Evolutionary conservation across 2,888 invertebrate species (phyloP), one percentile per base, ranked within the genome.

Genomic region (Drosophila birchii): DNA sequence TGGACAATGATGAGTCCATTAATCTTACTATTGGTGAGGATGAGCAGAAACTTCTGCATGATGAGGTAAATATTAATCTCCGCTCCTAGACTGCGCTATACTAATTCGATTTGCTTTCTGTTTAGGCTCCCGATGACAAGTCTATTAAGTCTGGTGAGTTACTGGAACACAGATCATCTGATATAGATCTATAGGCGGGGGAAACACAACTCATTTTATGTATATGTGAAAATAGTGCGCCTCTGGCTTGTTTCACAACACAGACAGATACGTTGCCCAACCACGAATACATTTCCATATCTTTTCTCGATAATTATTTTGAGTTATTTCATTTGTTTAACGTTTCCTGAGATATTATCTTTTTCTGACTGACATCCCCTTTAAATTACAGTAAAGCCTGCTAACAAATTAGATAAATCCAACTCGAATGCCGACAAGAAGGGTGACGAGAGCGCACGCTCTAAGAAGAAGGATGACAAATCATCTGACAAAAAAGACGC

Each of bases 1-100:
- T 90, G 78, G 96, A 96, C 90, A 95, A 95, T 78, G 96, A 96
- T 87, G 96, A 96, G 92, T 96, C 96, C 41, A 95, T 96, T 68
- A 96, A 96, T 91, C 93, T 96, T 81, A 96, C 96, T 69, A 95
- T 96, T 91, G 96, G 96, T 44, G 96, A 96, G 92, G 96, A 96
- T 92, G 96, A 96, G 82, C 95, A 94, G 88, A 94, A 94, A 93
- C 93, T 96, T 71, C 94, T 96, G 69, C 96, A 95, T 91, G 96
- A 96, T 92, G 96, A 96, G 95, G 96, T 96, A 49, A 32, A 26
- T 66, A 9, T 1, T 18, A 53, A 1, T 26, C 1, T 20, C n/a
- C 3, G 5, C 9, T 9, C 39, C 23, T 38, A 12, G 14, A 56
- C 45, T 23, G 5, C 16, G n/a, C 3, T 14, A 39, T 71, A 45